Evolutionary conservation across 2,888 invertebrate species (phyloP).

Genomic region (Agonum fuliginosum): DNA sequence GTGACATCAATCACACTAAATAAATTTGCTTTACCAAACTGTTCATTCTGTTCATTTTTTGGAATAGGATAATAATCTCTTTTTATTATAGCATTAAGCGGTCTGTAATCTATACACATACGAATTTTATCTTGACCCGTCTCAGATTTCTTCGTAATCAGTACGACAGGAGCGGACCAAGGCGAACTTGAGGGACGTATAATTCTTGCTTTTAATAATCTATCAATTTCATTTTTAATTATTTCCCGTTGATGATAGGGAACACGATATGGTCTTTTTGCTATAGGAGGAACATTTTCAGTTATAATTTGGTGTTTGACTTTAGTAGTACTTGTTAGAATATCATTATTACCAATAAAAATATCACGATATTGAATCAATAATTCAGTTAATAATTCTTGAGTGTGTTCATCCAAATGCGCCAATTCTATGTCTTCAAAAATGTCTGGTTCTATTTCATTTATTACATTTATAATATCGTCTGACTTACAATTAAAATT

Average conservation of each 20-base stretch:
- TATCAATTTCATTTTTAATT: background rate
- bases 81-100: slow-evolving; percentile 50
- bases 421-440: background rate
- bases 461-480: background rate
- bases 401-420: background rate
- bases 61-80: slow-evolving; percentile 45
- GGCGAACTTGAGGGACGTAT: background rate
- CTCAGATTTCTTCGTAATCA: background rate
- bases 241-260: background rate
- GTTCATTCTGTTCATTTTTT: slow-evolving; percentile 50
- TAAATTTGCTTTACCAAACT: slow-evolving; percentile 32
- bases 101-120: slow-evolving; percentile 45
- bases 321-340: background rate
- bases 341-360: background rate
- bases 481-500: background rate
- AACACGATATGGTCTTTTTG: background rate
- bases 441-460: background rate
- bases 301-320: background rate
- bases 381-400: background rate
- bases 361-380: background rate
- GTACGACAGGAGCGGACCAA: slow-evolving; percentile 10
- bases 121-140: background rate
- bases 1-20: slow-evolving; percentile 55
- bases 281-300: background rate
- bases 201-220: background rate